Percentiles rank a stretch among this genome's conserved stretches.
Evolutionary conservation across 1,140 invertebrate genomes (phyloP).

Genomic region (Drusus annulatus): DNA sequence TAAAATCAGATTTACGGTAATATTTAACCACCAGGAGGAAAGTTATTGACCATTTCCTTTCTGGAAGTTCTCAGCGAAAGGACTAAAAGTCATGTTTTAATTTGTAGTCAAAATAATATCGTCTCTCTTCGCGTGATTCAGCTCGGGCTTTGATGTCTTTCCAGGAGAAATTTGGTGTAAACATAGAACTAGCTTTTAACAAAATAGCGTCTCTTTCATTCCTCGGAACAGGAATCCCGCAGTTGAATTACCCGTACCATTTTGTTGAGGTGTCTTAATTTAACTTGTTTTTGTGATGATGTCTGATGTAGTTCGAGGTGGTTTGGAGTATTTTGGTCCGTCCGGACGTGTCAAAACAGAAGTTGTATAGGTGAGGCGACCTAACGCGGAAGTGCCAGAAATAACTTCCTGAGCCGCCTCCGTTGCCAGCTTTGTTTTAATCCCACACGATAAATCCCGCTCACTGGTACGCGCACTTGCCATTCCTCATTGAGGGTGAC

Average conservation of each 20-base stretch:
- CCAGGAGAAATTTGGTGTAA: too few species aligned
- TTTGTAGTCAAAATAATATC: too few species aligned
- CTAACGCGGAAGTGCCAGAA: constrained; percentile 56
- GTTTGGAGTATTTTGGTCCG: constrained; percentile 34
- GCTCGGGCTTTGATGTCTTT: too few species aligned
- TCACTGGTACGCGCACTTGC: neutral
- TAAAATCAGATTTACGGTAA: neutral
- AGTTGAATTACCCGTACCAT: neutral
- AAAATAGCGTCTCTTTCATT: too few species aligned
- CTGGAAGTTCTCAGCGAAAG: too few species aligned
- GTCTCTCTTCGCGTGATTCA: too few species aligned
- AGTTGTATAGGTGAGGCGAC: constrained; percentile 27
- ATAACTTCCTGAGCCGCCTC: constrained; percentile 50
- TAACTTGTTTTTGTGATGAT: neutral
- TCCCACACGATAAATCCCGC: constrained; percentile 9
- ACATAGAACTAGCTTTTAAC: too few species aligned
- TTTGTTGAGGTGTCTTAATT: neutral
- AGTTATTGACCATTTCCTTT: too few species aligned
- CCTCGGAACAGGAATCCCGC: too few species aligned
- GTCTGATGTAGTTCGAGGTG: neutral
- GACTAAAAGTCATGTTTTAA: too few species aligned
- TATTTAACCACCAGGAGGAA: too few species aligned
- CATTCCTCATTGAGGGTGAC: neutral
- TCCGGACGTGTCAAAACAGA: constrained; percentile 48
- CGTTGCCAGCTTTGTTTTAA: constrained; percentile 23